Evolutionary conservation across 2,888 invertebrate genomes (phyloP), one percentile per base, ranked within the genome.

Genomic region (Nomada flava): DNA sequence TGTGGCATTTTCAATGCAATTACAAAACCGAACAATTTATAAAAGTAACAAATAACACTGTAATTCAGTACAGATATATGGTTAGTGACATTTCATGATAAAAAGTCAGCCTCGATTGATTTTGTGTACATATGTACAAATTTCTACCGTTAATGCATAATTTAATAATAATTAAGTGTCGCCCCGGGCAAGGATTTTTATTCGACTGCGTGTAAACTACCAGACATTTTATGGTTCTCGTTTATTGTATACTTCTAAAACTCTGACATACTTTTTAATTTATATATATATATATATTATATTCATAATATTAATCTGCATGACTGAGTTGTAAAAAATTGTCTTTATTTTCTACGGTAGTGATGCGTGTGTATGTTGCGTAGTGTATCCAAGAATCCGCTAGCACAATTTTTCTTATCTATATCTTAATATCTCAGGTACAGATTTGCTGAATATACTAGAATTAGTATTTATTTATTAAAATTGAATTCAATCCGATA

Each of bases 361-460:
- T 50, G 13, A 9, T 29, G 11, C 9, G 2, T 62, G 11, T 47
- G 47, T 47, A 47, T 47, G 47, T 47, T 15, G 13, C 13, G 4
- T 71, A 52, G 47, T 62, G 15, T 47, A 68, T 68, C 42, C 11
- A 52, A 60, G n/a, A 71, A 18, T 68, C 36, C 23, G 9, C 23
- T n/a, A 63, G 36, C 26, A 55, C 20, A 60, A 44, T 64, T 65
- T 71, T 64, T 42, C 15, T 47, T 36, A 36, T 36, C 1, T 36
- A 36, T 36, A 59, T 52, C 26, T 55, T 29, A 64, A 23, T 65
- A 65, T 65, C 52, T 64, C 71, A 71, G 65, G 42, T 65, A 77
- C 60, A 65, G 65, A 60, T 76, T 71, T 65, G 50, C 65, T 76
- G 53, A 23, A 65, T 42, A 60, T 57, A 36, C 13, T 11, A 13